Base-by-base conservation (phyloP, 2,797 vertebrate genomes). In the Sorex maritimensis region DNA sequence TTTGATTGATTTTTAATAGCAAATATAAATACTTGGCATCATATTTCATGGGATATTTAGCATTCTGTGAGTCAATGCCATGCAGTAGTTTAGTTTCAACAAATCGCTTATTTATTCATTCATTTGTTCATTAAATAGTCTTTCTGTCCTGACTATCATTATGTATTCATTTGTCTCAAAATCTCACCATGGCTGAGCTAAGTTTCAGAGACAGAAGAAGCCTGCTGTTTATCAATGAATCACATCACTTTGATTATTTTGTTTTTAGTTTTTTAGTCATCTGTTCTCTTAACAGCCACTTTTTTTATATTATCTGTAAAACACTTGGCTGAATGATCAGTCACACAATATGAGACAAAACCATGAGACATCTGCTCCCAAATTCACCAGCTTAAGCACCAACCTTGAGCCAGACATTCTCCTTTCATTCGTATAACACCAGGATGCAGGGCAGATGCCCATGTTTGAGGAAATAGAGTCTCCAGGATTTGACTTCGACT, bases 1-100 rank as follows among this genome's bases (percentile, higher is more conserved):
- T 17, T 46, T 81, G 28, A 52, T 75, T 65, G 44, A 74, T 68
- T 78, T 86, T 91, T 77, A 95, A 85, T 6, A 88, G n/a, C 41
- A 58, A 7, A 14, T 68, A 21, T 9, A 90, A 81, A 63, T 65
- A 55, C 17, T 28, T 34, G 6, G 13, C 28, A 65, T 15, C 87
- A 49, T 78, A 68, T 73, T 86, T 58, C 28, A 30, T 26, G 63
- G 80, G 41, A n/a, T 83, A 89, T 65, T 46, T 86, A 52, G 72
- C 30, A 83, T 34, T 49, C 3, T 41, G 34, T 78, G 85, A 87
- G 23, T 94, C 38, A 73, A 24, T 68, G 44, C 61, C 49, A 58
- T 24, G 68, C 1, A 19, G 15, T 11, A 72, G 68, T 65, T 73
- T 55, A 23, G 19, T 58, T 93, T 88, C 24, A 71, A 83, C 4